These are phyloP conservation scores for Nemapogon koenigi DNA, from an alignment of 2,888 invertebrate genomes.

Conservation along the genomic window DNA sequence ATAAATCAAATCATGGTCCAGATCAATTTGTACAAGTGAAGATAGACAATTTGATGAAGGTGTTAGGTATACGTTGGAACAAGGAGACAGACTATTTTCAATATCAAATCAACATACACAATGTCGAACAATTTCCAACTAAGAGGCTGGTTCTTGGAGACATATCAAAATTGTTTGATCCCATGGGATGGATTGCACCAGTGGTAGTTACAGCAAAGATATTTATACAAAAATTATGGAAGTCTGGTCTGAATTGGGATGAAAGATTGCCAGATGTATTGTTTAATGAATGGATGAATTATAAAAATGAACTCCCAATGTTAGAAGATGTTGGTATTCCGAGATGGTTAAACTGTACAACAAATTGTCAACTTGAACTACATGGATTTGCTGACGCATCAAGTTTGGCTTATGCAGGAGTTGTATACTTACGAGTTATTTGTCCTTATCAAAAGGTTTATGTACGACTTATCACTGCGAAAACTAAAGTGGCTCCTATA, in stretches of 20 bases:
- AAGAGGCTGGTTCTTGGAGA: conserved; percentile 24
- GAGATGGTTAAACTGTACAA: conserved; percentile 10
- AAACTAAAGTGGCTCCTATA: conserved; percentile 21
- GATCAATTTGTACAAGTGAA: conserved; percentile 12
- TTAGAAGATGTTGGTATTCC: conserved; percentile 9
- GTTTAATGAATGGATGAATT: not conserved
- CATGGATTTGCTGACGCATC: conserved; percentile 20
- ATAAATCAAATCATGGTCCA: not conserved
- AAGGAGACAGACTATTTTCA: conserved; percentile 17
- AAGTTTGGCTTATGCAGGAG: conserved; percentile 17
- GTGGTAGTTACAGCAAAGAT: conserved; percentile 21
- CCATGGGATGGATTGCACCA: conserved; percentile 24
- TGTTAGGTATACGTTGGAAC: conserved; percentile 21
- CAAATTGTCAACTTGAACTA: conserved; percentile 8
- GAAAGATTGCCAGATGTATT: conserved; percentile 1
- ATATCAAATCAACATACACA: conserved; percentile 18
- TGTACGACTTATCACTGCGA: conserved; percentile 17
- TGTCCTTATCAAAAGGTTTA: conserved; percentile 11
- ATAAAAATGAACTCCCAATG: not conserved
- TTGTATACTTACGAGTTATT: conserved; percentile 16
- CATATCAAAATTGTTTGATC: conserved; percentile 22
- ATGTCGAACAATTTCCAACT: conserved; percentile 17
- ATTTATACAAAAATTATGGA: conserved; percentile 24
- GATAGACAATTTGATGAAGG: conserved; percentile 16
- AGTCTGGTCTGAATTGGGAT: conserved; percentile 13